Evolutionary conservation across 2,113 vertebrate genomes (phyloP).

Genomic region (Podiceps cristatus): DNA sequence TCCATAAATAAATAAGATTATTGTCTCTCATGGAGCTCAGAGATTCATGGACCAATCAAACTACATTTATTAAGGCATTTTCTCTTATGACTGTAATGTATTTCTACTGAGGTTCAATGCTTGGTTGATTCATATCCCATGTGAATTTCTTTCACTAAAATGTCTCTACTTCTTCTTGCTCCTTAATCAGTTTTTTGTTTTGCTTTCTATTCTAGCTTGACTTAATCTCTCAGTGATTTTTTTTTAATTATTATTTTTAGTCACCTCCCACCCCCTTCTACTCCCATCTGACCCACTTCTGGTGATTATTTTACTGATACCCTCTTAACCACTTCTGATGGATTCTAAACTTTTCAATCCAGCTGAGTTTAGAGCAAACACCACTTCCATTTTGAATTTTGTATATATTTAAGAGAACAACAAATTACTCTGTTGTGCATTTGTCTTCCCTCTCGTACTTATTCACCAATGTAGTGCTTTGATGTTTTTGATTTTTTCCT

Average conservation of each 20-base stretch:
- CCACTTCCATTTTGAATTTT: neutral
- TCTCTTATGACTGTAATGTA: conserved; percentile 6
- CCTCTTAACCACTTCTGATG: neutral
- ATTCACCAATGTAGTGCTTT: neutral
- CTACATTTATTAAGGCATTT: conserved; percentile 9
- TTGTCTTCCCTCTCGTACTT: neutral
- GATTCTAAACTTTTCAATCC: neutral
- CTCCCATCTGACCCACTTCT: neutral
- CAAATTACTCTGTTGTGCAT: neutral
- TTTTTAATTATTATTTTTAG: neutral
- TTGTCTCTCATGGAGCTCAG: neutral
- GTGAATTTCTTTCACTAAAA: neutral
- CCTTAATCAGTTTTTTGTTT: neutral
- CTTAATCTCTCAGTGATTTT: neutral
- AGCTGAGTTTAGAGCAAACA: neutral
- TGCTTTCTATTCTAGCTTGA: neutral
- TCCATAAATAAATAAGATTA: neutral
- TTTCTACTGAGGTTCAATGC: neutral
- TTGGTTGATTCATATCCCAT: neutral
- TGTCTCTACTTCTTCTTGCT: neutral
- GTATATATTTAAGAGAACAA: neutral
- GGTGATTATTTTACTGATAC: neutral
- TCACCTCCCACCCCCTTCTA: fast-evolving
- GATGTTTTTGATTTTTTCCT: neutral
- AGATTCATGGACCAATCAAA: conserved; percentile 34